Conservation (phyloP, 2,888 invertebrate species). For the Cantharis rufa region DNA sequence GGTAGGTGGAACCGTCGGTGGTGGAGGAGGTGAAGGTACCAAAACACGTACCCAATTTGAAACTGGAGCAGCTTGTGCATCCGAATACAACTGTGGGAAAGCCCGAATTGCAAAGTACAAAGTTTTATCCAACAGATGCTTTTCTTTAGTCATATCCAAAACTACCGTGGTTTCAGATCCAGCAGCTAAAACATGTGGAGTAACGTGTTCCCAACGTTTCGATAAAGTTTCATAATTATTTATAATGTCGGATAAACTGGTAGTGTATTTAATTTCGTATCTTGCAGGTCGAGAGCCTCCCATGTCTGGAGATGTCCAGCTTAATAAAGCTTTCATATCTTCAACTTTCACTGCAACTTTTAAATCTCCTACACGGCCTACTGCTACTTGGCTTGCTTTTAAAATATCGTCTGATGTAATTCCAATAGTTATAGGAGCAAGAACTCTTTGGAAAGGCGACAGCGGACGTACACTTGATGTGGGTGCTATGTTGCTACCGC, state of each 20-base stretch:
- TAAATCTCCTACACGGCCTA: conserved; percentile 62
- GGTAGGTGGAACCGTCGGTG: conserved; percentile 56
- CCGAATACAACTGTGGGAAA: conserved; percentile 52
- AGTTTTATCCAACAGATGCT: conserved; percentile 56
- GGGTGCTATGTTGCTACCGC: conserved; percentile 58
- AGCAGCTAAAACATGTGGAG: conserved; percentile 56
- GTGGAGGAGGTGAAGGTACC: conserved; percentile 59
- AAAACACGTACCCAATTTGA: conserved; percentile 62
- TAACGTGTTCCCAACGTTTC: conserved; percentile 54
- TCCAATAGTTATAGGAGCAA: conserved; percentile 57
- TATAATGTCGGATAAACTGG: conserved; percentile 53
- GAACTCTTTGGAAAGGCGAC: conserved; percentile 59
- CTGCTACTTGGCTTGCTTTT: conserved; percentile 47
- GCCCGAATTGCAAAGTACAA: conserved; percentile 61
- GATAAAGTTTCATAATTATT: conserved; percentile 57
- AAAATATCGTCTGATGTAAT: conserved; percentile 53
- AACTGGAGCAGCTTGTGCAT: conserved; percentile 53
- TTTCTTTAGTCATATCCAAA: conserved; percentile 56
- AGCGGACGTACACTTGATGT: conserved; percentile 56
- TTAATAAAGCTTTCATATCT: conserved; percentile 58
- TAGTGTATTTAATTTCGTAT: conserved; percentile 60
- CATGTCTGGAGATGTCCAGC: conserved; percentile 66
- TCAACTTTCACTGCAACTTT: conserved; percentile 55
- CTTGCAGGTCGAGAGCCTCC: conserved; percentile 57
- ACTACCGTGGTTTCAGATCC: conserved; percentile 61